Conservation (phyloP, 2,888 invertebrate species). For the Elysia crispata region DNA sequence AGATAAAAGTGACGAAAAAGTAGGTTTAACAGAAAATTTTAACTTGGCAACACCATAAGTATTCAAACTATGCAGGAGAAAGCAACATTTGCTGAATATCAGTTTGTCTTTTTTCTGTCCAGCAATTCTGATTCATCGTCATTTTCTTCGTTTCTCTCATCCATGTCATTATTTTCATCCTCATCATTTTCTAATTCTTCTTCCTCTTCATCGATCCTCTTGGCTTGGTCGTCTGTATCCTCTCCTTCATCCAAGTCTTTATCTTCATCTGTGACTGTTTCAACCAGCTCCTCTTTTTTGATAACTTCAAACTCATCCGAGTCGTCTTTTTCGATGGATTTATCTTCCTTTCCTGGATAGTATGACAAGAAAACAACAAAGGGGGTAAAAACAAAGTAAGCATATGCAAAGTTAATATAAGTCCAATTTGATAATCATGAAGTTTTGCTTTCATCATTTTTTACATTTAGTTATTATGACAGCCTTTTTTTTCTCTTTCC, state of each 20-base stretch:
- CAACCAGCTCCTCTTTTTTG: conserved; percentile 53
- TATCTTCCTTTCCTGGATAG: conserved; percentile 43
- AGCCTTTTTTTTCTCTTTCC: too few relatives aligned
- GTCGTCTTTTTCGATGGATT: conserved; percentile 53
- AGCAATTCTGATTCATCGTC: neutral
- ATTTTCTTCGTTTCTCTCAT: conserved; percentile 15
- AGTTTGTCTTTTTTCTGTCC: conserved; percentile 24
- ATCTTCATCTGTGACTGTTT: conserved; percentile 42
- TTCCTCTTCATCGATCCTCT: conserved; percentile 26
- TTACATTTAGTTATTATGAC: too few relatives aligned
- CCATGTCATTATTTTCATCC: conserved; percentile 30
- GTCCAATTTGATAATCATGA: too few relatives aligned
- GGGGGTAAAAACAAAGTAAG: too few relatives aligned
- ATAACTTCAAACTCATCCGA: conserved; percentile 55
- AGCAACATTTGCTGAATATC: too few relatives aligned
- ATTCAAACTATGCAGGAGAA: too few relatives aligned
- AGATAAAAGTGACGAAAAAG: too few relatives aligned
- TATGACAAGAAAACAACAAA: neutral
- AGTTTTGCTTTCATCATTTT: too few relatives aligned
- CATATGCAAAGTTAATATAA: too few relatives aligned
- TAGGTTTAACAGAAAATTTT: too few relatives aligned
- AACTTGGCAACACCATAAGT: too few relatives aligned
- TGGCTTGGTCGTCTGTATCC: conserved; percentile 6
- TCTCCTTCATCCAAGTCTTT: conserved; percentile 16
- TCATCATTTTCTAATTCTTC: conserved; percentile 24